Percentiles rank a stretch among this genome's conserved stretches.
Evolutionary conservation across 2,113 vertebrate species (phyloP).

Genomic region (Hydropotes inermis): DNA sequence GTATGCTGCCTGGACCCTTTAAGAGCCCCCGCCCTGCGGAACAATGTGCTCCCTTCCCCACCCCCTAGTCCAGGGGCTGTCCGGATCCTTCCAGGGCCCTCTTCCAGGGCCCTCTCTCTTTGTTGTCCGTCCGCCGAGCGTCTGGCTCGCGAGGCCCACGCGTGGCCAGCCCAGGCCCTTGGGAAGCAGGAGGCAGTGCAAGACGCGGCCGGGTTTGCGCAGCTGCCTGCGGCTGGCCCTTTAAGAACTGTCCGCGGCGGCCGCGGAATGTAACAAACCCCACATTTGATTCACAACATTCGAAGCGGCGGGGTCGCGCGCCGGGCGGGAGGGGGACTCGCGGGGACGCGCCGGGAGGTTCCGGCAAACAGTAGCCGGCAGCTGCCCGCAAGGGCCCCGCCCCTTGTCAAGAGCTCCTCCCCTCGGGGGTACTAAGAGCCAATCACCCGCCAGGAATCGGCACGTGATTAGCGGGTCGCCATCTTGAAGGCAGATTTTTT

Average conservation of each 20-base stretch:
- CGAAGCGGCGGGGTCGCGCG: conserved; percentile 80
- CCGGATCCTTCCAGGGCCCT: conserved; percentile 58
- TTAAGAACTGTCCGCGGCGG: conserved; percentile 75
- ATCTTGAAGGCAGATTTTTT: conserved; percentile 45
- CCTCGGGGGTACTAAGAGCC: neutral
- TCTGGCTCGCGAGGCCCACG: conserved; percentile 33
- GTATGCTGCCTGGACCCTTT: conserved; percentile 50
- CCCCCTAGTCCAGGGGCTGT: conserved; percentile 31
- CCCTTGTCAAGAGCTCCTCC: conserved; percentile 3
- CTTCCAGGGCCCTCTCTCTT: conserved; percentile 60
- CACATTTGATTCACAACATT: conserved; percentile 82
- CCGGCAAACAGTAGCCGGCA: conserved; percentile 32
- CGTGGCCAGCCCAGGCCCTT: conserved; percentile 34
- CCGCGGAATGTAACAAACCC: conserved; percentile 71
- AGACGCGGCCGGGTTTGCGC: conserved; percentile 16
- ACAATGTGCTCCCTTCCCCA: conserved; percentile 58
- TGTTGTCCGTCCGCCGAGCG: conserved; percentile 56
- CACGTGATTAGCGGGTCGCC: conserved; percentile 54
- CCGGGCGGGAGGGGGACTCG: conserved; percentile 68
- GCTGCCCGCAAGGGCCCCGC: neutral
- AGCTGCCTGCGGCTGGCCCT: conserved; percentile 69
- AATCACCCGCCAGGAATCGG: neutral
- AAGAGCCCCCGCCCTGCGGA: conserved; percentile 64
- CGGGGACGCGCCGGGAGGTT: conserved; percentile 53
- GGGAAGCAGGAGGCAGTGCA: conserved; percentile 23